Conservation (phyloP, 2,888 invertebrate species). For the Cheilosia grossa region DNA sequence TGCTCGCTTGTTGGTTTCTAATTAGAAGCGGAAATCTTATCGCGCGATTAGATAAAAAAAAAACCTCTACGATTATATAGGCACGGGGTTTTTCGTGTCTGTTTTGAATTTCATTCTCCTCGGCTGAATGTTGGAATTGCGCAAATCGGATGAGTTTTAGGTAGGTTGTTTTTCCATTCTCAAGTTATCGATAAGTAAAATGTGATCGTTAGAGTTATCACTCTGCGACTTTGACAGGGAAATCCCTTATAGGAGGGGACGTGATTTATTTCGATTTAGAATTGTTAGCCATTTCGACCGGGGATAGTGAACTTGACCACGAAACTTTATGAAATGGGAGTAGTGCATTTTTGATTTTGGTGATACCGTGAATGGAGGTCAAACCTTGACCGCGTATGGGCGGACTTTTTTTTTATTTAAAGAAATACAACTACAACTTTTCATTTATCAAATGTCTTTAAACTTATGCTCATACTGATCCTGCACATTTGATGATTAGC, state of each 20-base stretch:
- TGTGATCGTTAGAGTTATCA: conserved; percentile 6
- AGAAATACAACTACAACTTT: too few species aligned
- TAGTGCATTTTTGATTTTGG: background rate
- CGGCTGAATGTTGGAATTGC: conserved; percentile 11
- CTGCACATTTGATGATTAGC: too few species aligned
- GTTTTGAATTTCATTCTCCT: conserved; percentile 13
- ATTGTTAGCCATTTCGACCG: background rate
- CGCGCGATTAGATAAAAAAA: conserved; percentile 47
- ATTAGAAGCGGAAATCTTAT: conserved; percentile 42
- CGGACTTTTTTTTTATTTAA: too few species aligned
- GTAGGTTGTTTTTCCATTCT: background rate
- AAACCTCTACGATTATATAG: conserved; percentile 1
- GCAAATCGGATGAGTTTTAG: conserved; percentile 26
- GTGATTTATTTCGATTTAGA: background rate
- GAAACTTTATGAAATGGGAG: background rate
- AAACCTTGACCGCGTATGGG: background rate
- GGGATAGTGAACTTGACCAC: conserved; percentile 22
- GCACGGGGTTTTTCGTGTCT: conserved; percentile 8
- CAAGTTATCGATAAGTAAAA: background rate
- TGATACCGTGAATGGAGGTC: background rate
- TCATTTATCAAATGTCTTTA: too few species aligned
- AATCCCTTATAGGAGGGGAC: conserved; percentile 5
- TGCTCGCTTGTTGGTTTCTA: conserved; percentile 22
- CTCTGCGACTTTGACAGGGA: background rate
- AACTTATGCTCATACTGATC: too few species aligned